These are phyloP conservation scores for Petrophora chlorosata DNA, from an alignment of 2,888 invertebrate species.

Conservation along the genomic window DNA sequence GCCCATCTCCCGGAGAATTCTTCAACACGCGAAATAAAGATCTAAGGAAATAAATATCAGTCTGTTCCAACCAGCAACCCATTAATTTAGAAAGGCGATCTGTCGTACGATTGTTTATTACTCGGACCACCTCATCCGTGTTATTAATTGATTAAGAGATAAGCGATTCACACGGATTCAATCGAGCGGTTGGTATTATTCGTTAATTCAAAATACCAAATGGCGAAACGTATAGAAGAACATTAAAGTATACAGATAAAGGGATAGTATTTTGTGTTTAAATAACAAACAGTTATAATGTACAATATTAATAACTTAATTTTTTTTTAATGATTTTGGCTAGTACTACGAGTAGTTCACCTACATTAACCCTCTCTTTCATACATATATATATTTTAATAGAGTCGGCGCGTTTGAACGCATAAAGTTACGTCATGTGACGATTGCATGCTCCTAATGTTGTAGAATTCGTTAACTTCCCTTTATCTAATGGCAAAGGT, in stretches of 20 bases:
- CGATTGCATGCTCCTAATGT: constrained; percentile 43
- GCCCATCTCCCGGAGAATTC: constrained; percentile 66
- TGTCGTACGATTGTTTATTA: constrained; percentile 73
- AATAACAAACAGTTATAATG: too few relatives aligned
- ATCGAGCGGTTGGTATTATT: constrained; percentile 26
- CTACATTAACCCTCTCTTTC: too few relatives aligned
- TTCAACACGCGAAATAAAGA: constrained; percentile 45
- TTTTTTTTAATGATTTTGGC: too few relatives aligned
- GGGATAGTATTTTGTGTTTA: too few relatives aligned
- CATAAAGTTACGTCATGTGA: constrained; percentile 42
- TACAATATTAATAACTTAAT: too few relatives aligned
- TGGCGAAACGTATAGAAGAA: background rate
- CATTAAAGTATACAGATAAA: too few relatives aligned
- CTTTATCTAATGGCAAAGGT: constrained; percentile 47
- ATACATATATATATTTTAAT: too few relatives aligned
- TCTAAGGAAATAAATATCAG: constrained; percentile 34
- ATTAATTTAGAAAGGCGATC: constrained; percentile 76
- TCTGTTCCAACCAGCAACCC: constrained; percentile 43
- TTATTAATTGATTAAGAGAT: constrained; percentile 78
- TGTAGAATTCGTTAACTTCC: constrained; percentile 48
- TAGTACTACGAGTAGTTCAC: too few relatives aligned
- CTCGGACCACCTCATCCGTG: constrained; percentile 72
- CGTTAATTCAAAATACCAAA: background rate
- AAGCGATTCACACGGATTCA: constrained; percentile 57
- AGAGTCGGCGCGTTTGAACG: constrained; percentile 50